Evolutionary conservation across 2,888 invertebrate species (phyloP).

Genomic region (Ophioninae sp.): DNA sequence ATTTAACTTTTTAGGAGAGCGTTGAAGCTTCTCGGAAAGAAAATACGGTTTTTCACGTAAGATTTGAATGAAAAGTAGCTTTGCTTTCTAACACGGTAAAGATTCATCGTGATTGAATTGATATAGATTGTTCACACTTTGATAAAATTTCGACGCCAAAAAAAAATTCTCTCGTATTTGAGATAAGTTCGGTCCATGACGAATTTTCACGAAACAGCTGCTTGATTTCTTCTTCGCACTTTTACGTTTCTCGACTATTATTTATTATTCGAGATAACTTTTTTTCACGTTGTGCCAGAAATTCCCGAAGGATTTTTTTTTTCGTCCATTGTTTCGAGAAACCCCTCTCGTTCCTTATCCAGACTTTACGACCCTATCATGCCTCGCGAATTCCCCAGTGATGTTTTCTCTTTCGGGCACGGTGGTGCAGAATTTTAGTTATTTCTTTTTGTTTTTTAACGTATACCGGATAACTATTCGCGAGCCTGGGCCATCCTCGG

Average conservation of each 20-base stretch:
- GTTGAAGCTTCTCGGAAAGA: no score
- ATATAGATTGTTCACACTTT: not conserved
- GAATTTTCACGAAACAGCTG: not conserved
- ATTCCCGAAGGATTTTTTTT: constrained; percentile 27
- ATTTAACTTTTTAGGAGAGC: no score
- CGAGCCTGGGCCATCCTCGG: constrained; percentile 34
- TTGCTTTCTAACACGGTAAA: no score
- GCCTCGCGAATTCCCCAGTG: constrained; percentile 45
- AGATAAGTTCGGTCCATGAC: not conserved
- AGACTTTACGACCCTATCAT: constrained; percentile 26
- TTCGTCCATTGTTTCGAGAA: not conserved
- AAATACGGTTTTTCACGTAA: no score
- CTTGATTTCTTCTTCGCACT: constrained; percentile 11
- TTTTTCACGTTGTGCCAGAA: constrained; percentile 11
- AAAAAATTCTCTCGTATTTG: not conserved
- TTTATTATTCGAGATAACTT: constrained; percentile 15
- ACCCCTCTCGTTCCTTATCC: constrained; percentile 1
- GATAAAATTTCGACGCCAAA: not conserved
- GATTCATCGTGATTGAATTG: no score
- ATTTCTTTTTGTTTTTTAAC: not conserved
- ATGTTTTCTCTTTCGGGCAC: constrained; percentile 66
- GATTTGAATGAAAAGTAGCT: no score
- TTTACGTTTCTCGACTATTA: constrained; percentile 3
- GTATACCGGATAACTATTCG: constrained; percentile 46
- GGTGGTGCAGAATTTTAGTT: constrained; percentile 69